Conservation (phyloP, 1,140 invertebrate species). For the Diprion similis region DNA sequence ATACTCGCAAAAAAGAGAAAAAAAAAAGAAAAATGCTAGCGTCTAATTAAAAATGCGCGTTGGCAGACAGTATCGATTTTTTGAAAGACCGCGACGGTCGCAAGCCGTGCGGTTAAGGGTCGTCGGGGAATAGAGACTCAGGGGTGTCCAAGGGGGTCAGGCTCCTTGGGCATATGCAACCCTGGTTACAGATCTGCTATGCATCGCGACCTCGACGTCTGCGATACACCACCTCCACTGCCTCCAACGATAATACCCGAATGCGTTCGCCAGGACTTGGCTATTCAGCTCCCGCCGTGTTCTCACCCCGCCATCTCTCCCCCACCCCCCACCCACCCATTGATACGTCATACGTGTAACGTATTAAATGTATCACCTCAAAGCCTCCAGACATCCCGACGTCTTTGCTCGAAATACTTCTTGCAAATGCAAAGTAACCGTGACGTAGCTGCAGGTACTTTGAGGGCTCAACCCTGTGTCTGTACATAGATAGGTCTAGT, state of each 20-base stretch:
- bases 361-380: background rate
- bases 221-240: background rate
- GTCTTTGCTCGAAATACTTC: background rate
- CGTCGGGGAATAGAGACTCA: background rate
- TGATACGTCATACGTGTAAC: background rate
- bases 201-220: background rate
- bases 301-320: background rate
- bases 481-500: background rate
- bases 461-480: too few species aligned
- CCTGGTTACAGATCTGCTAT: background rate
- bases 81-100: background rate
- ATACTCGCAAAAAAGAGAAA: too few species aligned
- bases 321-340: background rate
- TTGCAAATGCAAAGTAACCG: slow-evolving; percentile 1
- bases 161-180: background rate
- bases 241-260: background rate
- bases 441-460: background rate
- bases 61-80: slow-evolving; percentile 19
- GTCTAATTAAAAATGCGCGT: slow-evolving; percentile 24
- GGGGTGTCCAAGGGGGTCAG: background rate
- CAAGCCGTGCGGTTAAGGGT: background rate
- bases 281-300: background rate
- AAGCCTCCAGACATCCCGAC: background rate
- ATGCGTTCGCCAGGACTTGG: background rate
- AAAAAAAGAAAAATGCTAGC: background rate